Evolutionary conservation across 2,797 vertebrate genomes (phyloP).

Genomic region (Arnoldichthys spilopterus): DNA sequence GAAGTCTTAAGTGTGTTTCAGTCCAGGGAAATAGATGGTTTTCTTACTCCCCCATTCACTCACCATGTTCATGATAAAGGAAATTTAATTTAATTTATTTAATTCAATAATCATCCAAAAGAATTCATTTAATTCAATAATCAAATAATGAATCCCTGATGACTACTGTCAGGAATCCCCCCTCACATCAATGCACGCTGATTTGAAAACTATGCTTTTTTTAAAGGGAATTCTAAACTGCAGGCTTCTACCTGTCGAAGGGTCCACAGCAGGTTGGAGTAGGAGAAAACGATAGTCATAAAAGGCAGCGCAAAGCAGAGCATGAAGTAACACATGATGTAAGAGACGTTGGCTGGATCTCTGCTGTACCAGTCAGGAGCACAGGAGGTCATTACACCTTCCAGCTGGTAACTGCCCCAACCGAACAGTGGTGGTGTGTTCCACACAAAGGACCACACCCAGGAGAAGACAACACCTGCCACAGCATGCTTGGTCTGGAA

Average conservation of each 20-base stretch:
- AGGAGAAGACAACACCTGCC: conserved; percentile 73
- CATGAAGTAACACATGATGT: conserved; percentile 75
- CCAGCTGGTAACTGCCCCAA: conserved; percentile 77
- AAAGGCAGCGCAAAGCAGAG: conserved; percentile 80
- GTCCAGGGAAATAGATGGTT: neutral
- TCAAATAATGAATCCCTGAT: too few species aligned
- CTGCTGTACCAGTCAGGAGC: conserved; percentile 78
- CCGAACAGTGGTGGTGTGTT: conserved; percentile 81
- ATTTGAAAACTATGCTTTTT: neutral
- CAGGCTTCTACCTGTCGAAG: conserved; percentile 69
- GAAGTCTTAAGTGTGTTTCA: neutral
- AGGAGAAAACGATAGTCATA: conserved; percentile 72
- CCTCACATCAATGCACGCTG: neutral
- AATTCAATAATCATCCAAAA: too few species aligned
- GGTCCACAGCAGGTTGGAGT: conserved; percentile 74
- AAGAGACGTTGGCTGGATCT: conserved; percentile 76
- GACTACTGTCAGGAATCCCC: neutral
- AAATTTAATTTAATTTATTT: too few species aligned
- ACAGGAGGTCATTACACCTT: conserved; percentile 77
- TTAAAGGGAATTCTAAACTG: neutral
- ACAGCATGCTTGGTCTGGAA: conserved; percentile 78
- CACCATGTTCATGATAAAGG: too few species aligned
- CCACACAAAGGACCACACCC: conserved; percentile 84
- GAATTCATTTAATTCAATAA: too few species aligned
- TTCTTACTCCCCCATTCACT: too few species aligned